Percentiles rank a stretch among this genome's conserved stretches.
phyloP scores from a whole-genome alignment of 2,797 vertebrate species.

The Phyllotis vaccarum region DNA sequence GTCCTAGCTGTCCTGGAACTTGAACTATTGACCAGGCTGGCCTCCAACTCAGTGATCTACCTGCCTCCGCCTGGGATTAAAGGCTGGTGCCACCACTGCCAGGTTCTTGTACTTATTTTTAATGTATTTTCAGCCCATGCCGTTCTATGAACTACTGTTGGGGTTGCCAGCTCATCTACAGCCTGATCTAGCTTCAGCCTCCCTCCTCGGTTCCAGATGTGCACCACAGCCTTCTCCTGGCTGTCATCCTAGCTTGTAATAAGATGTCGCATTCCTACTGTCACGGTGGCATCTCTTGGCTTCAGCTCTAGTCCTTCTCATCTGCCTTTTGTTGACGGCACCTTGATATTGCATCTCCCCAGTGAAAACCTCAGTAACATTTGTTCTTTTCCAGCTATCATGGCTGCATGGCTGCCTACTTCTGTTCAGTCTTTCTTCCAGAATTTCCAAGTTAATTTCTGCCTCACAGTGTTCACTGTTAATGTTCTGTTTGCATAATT shows the following conservation, averaged over 20 bases:
- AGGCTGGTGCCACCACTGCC: not conserved
- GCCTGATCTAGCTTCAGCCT: not conserved
- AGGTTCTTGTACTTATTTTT: not conserved
- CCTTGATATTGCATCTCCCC: not conserved
- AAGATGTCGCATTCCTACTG: not conserved
- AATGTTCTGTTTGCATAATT: constrained; percentile 21
- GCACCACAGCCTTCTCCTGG: not conserved
- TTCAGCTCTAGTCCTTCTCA: not conserved
- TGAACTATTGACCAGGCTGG: not conserved
- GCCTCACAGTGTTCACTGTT: constrained; percentile 5
- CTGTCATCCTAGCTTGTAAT: not conserved
- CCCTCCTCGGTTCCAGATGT: not conserved
- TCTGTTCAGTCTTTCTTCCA: constrained; percentile 38
- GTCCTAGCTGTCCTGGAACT: not conserved
- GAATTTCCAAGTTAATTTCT: constrained; percentile 30
- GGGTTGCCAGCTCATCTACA: not conserved
- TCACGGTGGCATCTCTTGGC: fast-evolving
- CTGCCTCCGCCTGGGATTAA: not conserved
- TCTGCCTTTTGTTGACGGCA: not conserved
- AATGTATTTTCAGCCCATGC: not conserved
- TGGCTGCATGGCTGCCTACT: not conserved
- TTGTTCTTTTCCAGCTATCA: not conserved
- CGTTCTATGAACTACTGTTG: not conserved
- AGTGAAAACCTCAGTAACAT: not conserved
- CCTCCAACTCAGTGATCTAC: not conserved